Evolutionary conservation across 1,140 invertebrate genomes (phyloP), one percentile per base, ranked within the genome.

Genomic region (Potamilus streckersoni): DNA sequence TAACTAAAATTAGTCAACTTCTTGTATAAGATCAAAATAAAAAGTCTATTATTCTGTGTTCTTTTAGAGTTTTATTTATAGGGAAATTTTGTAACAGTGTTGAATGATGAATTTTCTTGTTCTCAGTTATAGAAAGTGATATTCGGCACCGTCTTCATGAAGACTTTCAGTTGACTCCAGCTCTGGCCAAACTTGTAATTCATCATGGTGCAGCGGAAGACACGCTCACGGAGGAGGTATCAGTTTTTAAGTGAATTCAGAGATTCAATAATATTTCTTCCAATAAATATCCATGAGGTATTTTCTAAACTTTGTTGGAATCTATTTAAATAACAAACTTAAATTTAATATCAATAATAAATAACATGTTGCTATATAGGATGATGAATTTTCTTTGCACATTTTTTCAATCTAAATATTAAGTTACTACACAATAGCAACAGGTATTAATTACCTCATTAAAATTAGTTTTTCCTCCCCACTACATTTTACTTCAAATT

Each of bases 111-210:
- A 49, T 67, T 38, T 27, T 23, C 31, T n/a, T 17, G 72, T 23
- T 71, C 78, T 2, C 79, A 88, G 87, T 80, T 58, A 66, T 80
- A 57, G 83, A 85, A 65, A 79, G 71, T 67, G 73, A 83, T 23
- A 82, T 88, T 8, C 75, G 83, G 63, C 74, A 79, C 20, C 74
- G 78, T 63, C 71, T 88, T 27, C 82, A 87, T 62, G 78, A 82
- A 14, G 81, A 81, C 19, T 87, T 85, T 73, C 74, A 84, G 49
- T 61, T 88, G 19, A 83, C 82, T 15, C 81, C 84, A 5, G 74
- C 78, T 19, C 69, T 88, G 20, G 83, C 83, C 14, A 77, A 67
- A 17, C 73, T 84, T 1, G 57, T 87, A 0, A 81, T 80, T 57
- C 72, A 70, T 15, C 73, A 80, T 61, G 80, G 76, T 38, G 77